Evolutionary conservation across 2,888 invertebrate genomes (phyloP).

Genomic region (Phorcus lineatus): DNA sequence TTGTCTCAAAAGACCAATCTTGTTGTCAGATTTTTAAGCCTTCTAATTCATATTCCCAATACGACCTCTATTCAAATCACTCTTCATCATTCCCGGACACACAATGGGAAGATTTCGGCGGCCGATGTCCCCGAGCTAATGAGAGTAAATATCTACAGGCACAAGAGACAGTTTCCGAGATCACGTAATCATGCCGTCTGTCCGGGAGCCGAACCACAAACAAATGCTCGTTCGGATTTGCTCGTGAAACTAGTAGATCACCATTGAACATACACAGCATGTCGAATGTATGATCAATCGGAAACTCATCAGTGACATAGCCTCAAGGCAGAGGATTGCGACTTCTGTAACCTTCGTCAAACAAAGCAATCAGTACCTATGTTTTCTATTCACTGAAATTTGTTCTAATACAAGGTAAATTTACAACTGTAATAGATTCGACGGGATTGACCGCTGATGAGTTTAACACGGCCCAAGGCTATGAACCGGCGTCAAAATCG

Average conservation of each 20-base stretch:
- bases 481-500: slow-evolving; percentile 5
- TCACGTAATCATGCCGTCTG: slow-evolving; percentile 2
- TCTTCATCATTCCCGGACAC: neutral
- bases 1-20: slow-evolving; percentile 17
- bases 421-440: slow-evolving; percentile 16
- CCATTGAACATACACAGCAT: neutral
- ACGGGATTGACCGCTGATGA: neutral
- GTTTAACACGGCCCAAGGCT: neutral
- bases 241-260: slow-evolving; percentile 7
- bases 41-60: slow-evolving; percentile 18
- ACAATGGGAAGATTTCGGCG: neutral
- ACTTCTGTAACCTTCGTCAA: neutral
- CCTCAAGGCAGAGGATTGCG: neutral
- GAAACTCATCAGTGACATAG: neutral
- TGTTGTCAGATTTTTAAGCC: slow-evolving; percentile 13
- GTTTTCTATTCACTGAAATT: slow-evolving; percentile 16
- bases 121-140: neutral
- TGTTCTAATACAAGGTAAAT: slow-evolving; percentile 17
- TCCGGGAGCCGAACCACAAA: neutral
- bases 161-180: neutral
- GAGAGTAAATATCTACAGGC: slow-evolving; percentile 11
- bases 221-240: slow-evolving; percentile 11
- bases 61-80: slow-evolving; percentile 2
- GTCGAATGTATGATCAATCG: neutral
- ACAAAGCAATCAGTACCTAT: slow-evolving; percentile 14